phyloP scores from a whole-genome alignment of 2,888 invertebrate genomes.

The Acrobasis suavella region DNA sequence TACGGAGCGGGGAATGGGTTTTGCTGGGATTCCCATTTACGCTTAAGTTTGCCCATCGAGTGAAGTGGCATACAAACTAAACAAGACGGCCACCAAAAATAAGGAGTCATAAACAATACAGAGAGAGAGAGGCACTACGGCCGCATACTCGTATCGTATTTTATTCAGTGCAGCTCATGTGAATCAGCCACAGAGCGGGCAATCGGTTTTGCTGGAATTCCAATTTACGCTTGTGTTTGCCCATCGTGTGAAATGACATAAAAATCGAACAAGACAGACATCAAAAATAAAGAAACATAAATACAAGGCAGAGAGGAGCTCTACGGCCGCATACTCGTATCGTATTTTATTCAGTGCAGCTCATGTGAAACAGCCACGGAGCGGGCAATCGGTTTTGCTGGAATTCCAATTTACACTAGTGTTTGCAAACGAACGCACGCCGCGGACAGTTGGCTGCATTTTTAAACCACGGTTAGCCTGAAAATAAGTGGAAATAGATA shows the following conservation, averaged over 20 bases:
- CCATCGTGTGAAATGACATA: too few relatives aligned
- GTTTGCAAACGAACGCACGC: conserved; percentile 6
- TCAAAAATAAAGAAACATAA: background rate
- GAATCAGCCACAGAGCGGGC: conserved; percentile 10
- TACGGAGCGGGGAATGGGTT: too few relatives aligned
- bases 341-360: conserved; percentile 18
- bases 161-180: conserved; percentile 19
- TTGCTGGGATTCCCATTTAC: too few relatives aligned
- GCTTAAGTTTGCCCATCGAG: too few relatives aligned
- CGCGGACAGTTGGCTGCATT: background rate
- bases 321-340: background rate
- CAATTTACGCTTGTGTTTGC: conserved; percentile 7
- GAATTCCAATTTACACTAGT: conserved; percentile 19
- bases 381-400: conserved; percentile 20
- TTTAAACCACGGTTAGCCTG: background rate
- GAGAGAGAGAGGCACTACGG: background rate
- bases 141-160: conserved; percentile 1
- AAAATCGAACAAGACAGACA: background rate
- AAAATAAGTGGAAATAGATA: background rate
- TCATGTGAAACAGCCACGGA: conserved; percentile 15
- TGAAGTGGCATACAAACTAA: too few relatives aligned
- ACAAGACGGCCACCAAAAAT: background rate
- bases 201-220: conserved; percentile 20
- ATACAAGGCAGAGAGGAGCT: background rate
- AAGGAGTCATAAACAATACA: background rate